Base-by-base conservation (phyloP, 2,888 invertebrate species). In the Temnothorax ravouxi region DNA sequence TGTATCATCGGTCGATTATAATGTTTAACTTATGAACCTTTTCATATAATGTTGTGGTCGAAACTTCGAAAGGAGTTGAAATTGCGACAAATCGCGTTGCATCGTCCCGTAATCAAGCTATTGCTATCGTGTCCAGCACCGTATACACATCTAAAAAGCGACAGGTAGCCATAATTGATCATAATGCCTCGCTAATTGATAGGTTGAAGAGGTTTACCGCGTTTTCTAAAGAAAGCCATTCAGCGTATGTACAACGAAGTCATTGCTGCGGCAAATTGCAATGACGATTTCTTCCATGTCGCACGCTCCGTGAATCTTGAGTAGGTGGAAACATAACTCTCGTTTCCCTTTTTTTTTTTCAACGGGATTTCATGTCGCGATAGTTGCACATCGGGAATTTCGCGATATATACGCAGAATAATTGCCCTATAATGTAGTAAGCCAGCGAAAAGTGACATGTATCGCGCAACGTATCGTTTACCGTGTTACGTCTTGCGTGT, bases 171-270 rank as follows among this genome's bases (percentile, higher is more conserved):
- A 34, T 61, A 79, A 79, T n/a, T 67, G 80, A 72, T 84, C 80
- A 76, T 89, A 88, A 90, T 88, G 77, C 62, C 1, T 64, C 76
- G 84, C 79, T 90, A 90, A 90, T 90, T 90, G 90, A 90, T 90
- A 87, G 89, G 34, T 56, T 74, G 66, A 79, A 84, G 84, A 56
- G 74, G 79, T 69, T 62, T 81, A 79, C 59, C 82, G 71, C 54
- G 81, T 88, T 89, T 89, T 89, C 90, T 89, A 88, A 87, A 89
- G 89, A 89, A 89, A 89, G 90, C 88, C 84, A 59, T 84, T 41
- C 44, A 47, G 8, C 59, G 34, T n/a, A n/a, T n/a, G n/a, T 82
- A 54, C 77, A 62, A 52, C 15, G 52, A 29, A 69, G 64, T 67
- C 64, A 56, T 86, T 64, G 59, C 72, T 59, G 50, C 72, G 81